Evolutionary conservation across 2,797 vertebrate species (phyloP).

Genomic region (Cyprinella venusta): DNA sequence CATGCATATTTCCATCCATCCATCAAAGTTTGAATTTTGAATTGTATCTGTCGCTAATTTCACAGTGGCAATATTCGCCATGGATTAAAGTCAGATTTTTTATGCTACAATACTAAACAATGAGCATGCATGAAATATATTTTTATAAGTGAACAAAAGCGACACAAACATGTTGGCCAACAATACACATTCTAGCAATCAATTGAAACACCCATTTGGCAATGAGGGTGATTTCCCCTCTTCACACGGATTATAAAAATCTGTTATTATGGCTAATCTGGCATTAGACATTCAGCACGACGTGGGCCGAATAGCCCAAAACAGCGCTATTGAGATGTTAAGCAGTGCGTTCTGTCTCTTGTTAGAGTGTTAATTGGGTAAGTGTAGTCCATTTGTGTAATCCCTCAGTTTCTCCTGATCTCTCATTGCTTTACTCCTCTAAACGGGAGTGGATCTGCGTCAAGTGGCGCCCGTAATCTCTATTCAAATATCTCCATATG

Average conservation of each 20-base stretch:
- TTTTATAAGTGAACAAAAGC: neutral
- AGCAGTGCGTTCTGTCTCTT: slow-evolving; percentile 73
- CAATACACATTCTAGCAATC: neutral
- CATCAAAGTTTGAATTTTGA: neutral
- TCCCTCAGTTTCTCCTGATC: slow-evolving; percentile 72
- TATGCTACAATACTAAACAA: neutral
- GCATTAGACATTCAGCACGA: slow-evolving; percentile 69
- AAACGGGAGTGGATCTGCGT: slow-evolving; percentile 78
- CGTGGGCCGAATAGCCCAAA: slow-evolving; percentile 54
- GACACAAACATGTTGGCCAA: neutral
- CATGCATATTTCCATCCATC: neutral
- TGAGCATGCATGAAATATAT: neutral
- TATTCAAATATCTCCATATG: slow-evolving; percentile 87
- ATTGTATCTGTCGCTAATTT: neutral
- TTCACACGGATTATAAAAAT: slow-evolving; percentile 62
- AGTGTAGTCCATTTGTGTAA: slow-evolving; percentile 82
- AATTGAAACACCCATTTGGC: neutral
- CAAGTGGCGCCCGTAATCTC: slow-evolving; percentile 81
- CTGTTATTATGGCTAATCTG: slow-evolving; percentile 73
- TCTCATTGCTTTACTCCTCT: slow-evolving; percentile 65
- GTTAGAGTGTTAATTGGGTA: slow-evolving; percentile 78
- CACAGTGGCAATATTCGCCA: neutral
- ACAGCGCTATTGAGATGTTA: slow-evolving; percentile 76
- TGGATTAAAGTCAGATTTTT: neutral
- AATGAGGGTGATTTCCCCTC: slow-evolving; percentile 38